Conservation (phyloP, 2,113 vertebrate species). For the Procapra przewalskii region DNA sequence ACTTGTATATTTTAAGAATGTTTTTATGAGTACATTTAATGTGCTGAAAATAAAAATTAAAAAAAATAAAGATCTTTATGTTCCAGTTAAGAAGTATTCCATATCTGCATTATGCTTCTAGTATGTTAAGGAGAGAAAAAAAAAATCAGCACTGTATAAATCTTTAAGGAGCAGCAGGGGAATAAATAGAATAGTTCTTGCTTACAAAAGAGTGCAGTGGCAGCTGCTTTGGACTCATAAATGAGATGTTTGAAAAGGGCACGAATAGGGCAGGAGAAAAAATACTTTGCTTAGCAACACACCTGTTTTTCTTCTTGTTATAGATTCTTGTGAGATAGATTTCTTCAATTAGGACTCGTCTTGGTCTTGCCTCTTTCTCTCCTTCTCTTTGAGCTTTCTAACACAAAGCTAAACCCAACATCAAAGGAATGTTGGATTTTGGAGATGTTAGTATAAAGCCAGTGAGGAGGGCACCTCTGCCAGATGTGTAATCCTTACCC, state of each 20-base stretch:
- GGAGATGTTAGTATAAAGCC: neutral
- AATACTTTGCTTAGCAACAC: conserved; percentile 38
- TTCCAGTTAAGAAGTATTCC: neutral
- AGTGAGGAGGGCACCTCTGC: neutral
- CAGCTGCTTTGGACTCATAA: conserved; percentile 38
- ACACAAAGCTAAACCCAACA: neutral
- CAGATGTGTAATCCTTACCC: neutral
- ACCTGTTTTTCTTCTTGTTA: conserved; percentile 42
- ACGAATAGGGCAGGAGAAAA: neutral
- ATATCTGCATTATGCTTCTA: neutral
- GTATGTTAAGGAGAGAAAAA: neutral
- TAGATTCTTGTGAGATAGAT: conserved; percentile 15
- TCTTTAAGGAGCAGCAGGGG: neutral
- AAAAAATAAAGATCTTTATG: neutral
- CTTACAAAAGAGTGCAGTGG: neutral
- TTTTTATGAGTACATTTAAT: neutral
- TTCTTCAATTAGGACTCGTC: neutral
- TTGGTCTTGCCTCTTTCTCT: neutral
- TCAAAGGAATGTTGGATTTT: neutral
- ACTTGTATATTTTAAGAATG: neutral
- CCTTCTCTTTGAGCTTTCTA: neutral
- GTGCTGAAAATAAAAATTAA: neutral
- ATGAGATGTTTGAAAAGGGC: conserved; percentile 52
- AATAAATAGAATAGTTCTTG: neutral
- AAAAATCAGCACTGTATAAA: neutral